Evolutionary conservation across 2,113 vertebrate genomes (phyloP), one percentile per base, ranked within the genome.

Genomic region (Corythornis cristatus): DNA sequence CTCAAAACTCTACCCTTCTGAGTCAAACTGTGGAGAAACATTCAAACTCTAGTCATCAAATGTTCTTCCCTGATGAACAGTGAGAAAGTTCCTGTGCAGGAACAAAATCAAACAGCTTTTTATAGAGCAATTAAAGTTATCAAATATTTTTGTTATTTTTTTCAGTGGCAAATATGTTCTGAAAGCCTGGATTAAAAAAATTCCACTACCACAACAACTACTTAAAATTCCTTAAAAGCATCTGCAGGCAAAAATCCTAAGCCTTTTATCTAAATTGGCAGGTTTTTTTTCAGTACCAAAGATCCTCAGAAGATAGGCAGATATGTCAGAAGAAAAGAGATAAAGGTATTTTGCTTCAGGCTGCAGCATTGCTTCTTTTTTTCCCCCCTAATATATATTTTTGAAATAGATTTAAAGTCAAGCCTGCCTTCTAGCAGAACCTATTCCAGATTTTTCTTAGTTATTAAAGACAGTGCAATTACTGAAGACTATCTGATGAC

Each of bases 381-480:
- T 53, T 23, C 18, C 8, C 12, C 23, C 45, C 14, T 61, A 75
- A 72, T 42, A 77, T 13, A 20, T 73, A 81, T 67, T 48, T 87
- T 86, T 91, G 14, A 74, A 93, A 90, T 16, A 80, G 40, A 88
- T 83, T 76, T 89, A 12, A 94, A 85, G 43, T 48, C 53, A 81
- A 90, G 29, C 3, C 57, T 95, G 56, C 25, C 78, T 94, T 88
- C 76, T 86, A 80, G 61, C 31, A 86, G 40, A 23, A 75, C 7
- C 48, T n/a, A 13, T 16, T 74, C 61, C 56, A 70, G 29, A 83
- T 74, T 75, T 78, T 77, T 65, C 43, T 68, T 43, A 12, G 31
- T 88, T 93, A 73, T 77, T 89, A 86, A 77, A 79, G 57, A 74
- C 33, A 51, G 6, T 68, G 43, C 57, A 81, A 90, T 88, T 96